Evolutionary conservation across 2,888 invertebrate species (phyloP).

Genomic region (Pristionchus entomophagus): DNA sequence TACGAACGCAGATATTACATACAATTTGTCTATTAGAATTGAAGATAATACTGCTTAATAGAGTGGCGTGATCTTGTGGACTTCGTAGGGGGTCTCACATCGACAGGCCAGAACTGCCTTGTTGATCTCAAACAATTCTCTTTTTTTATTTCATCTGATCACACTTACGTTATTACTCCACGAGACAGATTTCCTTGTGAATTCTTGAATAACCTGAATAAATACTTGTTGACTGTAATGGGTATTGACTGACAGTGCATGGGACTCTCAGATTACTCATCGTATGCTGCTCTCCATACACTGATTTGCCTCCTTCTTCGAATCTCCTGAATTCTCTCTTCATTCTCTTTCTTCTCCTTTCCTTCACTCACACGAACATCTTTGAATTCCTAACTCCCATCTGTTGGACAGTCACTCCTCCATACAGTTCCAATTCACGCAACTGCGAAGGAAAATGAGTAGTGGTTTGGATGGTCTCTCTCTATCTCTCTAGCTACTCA

Average conservation of each 20-base stretch:
- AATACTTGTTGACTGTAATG: not conserved
- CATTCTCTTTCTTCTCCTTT: not conserved
- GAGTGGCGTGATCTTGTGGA: conserved; percentile 39
- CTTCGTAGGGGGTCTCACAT: conserved; percentile 38
- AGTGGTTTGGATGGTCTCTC: not conserved
- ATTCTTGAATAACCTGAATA: conserved; percentile 38
- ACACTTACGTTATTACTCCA: conserved; percentile 40
- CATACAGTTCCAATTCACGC: conserved; percentile 21
- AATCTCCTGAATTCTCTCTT: not conserved
- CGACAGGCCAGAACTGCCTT: conserved; percentile 35
- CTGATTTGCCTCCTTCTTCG: conserved; percentile 11
- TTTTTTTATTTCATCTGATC: not conserved
- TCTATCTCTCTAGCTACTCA: not conserved
- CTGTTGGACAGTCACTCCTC: conserved; percentile 41
- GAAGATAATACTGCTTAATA: not conserved
- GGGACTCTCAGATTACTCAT: conserved; percentile 35
- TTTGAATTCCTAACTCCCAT: conserved; percentile 42
- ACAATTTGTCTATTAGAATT: too few species aligned
- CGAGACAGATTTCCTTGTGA: conserved; percentile 28
- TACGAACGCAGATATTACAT: too few species aligned
- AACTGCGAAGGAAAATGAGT: not conserved
- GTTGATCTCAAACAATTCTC: conserved; percentile 21
- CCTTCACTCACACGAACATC: conserved; percentile 40
- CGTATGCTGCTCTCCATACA: conserved; percentile 42
- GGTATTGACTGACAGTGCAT: not conserved